A percentile compares a stretch with the other conserved stretches of the same genome.
Conservation (phyloP, 2,113 vertebrate species). For the Zosterops hypoxanthus region DNA sequence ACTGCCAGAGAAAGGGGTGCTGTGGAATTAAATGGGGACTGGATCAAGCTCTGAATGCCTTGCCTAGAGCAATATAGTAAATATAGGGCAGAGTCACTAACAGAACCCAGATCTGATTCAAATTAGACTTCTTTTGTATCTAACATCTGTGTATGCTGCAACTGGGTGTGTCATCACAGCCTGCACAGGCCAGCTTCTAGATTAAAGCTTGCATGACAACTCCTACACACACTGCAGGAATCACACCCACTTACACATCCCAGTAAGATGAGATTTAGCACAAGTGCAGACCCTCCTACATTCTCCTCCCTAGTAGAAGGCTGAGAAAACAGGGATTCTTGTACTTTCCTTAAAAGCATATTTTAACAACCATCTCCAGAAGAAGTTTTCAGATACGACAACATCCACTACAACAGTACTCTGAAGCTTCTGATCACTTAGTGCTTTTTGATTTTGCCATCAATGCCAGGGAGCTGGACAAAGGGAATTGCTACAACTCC, state of each 20-base stretch:
- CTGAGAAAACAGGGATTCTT: not conserved
- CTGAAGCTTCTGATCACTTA: not conserved
- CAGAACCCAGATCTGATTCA: conserved; percentile 44
- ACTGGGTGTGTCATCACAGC: conserved; percentile 2
- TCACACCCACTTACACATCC: not conserved
- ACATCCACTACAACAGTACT: not conserved
- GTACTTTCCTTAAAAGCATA: not conserved
- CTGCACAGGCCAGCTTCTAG: not conserved
- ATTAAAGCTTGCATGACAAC: not conserved
- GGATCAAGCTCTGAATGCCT: not conserved
- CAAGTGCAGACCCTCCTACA: not conserved
- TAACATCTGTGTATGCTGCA: conserved; percentile 12
- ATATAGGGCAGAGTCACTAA: conserved; percentile 21
- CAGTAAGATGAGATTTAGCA: not conserved
- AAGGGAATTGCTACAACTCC: not conserved
- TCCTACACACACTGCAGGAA: not conserved
- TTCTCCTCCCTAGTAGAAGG: not conserved
- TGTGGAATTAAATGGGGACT: not conserved
- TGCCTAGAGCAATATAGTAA: conserved; percentile 35
- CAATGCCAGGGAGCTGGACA: not conserved
- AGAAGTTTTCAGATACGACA: not conserved
- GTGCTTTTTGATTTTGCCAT: not conserved
- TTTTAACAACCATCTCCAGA: not conserved
- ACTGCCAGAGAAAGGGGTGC: not conserved
- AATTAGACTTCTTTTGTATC: conserved; percentile 27